Evolutionary conservation across 2,888 invertebrate genomes (phyloP).

Genomic region (Tetanocera ferruginea): DNA sequence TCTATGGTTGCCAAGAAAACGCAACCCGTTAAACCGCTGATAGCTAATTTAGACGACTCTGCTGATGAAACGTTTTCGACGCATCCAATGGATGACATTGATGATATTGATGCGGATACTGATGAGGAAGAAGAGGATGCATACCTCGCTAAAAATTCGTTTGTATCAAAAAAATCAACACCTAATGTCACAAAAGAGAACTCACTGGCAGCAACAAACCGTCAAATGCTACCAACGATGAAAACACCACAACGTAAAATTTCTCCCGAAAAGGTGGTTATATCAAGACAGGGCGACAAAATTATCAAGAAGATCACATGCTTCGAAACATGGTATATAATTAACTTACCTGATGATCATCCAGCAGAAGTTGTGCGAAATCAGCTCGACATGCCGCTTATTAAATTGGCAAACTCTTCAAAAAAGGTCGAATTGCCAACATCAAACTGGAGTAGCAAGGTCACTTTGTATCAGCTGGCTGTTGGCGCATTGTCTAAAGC

Average conservation of each 20-base stretch:
- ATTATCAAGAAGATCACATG: slow-evolving; percentile 69
- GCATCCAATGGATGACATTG: slow-evolving; percentile 53
- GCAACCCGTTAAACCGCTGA: slow-evolving; percentile 62
- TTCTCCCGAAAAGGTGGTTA: slow-evolving; percentile 64
- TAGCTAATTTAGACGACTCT: slow-evolving; percentile 58
- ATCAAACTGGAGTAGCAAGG: slow-evolving; percentile 65
- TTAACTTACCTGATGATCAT: slow-evolving; percentile 59
- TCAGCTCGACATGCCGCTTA: slow-evolving; percentile 63
- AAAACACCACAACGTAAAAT: slow-evolving; percentile 49
- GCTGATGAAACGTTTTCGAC: slow-evolving; percentile 53
- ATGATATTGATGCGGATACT: slow-evolving; percentile 48
- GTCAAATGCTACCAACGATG: slow-evolving; percentile 22
- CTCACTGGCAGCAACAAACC: slow-evolving; percentile 48
- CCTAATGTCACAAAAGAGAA: slow-evolving; percentile 48
- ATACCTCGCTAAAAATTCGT: slow-evolving; percentile 39
- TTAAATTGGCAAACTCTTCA: slow-evolving; percentile 64
- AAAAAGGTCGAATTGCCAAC: slow-evolving; percentile 62
- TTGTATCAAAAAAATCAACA: slow-evolving; percentile 39
- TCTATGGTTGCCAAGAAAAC: slow-evolving; percentile 64
- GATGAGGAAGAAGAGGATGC: slow-evolving; percentile 44
- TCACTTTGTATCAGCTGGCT: slow-evolving; percentile 65
- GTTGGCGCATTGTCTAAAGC: slow-evolving; percentile 56
- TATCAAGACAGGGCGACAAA: slow-evolving; percentile 65
- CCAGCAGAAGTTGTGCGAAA: slow-evolving; percentile 56
- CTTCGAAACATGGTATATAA: slow-evolving; percentile 70